phyloP scores from a whole-genome alignment of 2,888 invertebrate species.

The Tipula confusa region DNA sequence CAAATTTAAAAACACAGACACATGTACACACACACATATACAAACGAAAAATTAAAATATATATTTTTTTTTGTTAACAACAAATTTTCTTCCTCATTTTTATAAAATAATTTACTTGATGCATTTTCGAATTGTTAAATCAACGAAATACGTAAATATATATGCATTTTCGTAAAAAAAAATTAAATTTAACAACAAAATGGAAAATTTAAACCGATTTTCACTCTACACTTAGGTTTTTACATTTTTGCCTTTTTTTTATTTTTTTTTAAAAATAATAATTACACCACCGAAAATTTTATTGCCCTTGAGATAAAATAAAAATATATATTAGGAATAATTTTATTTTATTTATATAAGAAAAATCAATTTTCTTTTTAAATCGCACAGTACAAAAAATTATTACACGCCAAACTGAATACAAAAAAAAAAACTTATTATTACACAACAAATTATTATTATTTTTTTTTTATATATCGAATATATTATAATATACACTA shows the following conservation, averaged over 20 bases:
- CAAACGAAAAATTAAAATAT: neutral
- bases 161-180: neutral
- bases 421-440: neutral
- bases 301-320: neutral
- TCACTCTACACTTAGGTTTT: neutral
- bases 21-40: neutral
- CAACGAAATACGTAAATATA: neutral
- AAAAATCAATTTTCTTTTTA: constrained; percentile 14
- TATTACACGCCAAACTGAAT: neutral
- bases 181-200: neutral
- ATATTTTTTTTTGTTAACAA: neutral
- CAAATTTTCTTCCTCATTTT: constrained; percentile 12
- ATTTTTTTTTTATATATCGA: neutral
- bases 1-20: neutral
- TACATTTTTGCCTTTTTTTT: neutral
- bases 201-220: neutral
- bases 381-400: neutral
- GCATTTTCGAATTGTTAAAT: neutral
- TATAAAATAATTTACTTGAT: neutral
- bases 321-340: neutral
- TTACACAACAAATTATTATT: neutral
- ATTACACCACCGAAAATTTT: constrained; percentile 16
- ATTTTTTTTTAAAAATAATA: neutral
- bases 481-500: neutral
- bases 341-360: constrained; percentile 1